These are phyloP conservation scores for Diachasmimorpha longicaudata DNA, from an alignment of 1,140 invertebrate genomes.

Conservation along the genomic window DNA sequence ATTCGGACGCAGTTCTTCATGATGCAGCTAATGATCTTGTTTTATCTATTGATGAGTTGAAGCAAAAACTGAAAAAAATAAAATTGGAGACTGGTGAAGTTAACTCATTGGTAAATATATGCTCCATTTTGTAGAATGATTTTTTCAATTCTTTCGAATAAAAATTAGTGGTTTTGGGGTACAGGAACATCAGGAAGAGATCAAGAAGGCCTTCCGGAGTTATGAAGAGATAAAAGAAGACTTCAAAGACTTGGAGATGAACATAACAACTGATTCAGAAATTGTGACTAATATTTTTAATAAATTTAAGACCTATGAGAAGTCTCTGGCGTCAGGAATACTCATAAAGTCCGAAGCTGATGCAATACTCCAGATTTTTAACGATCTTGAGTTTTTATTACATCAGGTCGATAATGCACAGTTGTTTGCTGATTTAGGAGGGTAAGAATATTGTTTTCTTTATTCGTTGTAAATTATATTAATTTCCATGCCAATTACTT, in stretches of 20 bases:
- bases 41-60: slow-evolving; percentile 49
- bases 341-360: slow-evolving; percentile 44
- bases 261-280: slow-evolving; percentile 73
- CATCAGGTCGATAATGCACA: slow-evolving; percentile 82
- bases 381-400: slow-evolving; percentile 75
- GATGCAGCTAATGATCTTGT: slow-evolving; percentile 39
- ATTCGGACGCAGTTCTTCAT: slow-evolving; percentile 42
- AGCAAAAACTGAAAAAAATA: slow-evolving; percentile 46
- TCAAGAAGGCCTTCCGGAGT: slow-evolving; percentile 60
- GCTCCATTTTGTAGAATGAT: slow-evolving; percentile 5
- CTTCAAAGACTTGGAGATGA: slow-evolving; percentile 67
- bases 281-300: slow-evolving; percentile 68
- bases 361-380: slow-evolving; percentile 65
- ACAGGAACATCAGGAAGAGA: slow-evolving; percentile 24
- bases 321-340: slow-evolving; percentile 40
- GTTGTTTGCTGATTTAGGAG: slow-evolving; percentile 71
- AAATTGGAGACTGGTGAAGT: slow-evolving; percentile 30
- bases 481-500: too few relatives aligned
- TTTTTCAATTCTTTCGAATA: slow-evolving; percentile 1
- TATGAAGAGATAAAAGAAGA: slow-evolving; percentile 75
- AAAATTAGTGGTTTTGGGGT: not conserved
- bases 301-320: slow-evolving; percentile 61
- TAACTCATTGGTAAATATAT: slow-evolving; percentile 32
- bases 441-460: slow-evolving; percentile 48
- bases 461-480: too few relatives aligned